Evolutionary conservation across 2,113 vertebrate species (phyloP).

Genomic region (Tympanuchus pallidicinctus): DNA sequence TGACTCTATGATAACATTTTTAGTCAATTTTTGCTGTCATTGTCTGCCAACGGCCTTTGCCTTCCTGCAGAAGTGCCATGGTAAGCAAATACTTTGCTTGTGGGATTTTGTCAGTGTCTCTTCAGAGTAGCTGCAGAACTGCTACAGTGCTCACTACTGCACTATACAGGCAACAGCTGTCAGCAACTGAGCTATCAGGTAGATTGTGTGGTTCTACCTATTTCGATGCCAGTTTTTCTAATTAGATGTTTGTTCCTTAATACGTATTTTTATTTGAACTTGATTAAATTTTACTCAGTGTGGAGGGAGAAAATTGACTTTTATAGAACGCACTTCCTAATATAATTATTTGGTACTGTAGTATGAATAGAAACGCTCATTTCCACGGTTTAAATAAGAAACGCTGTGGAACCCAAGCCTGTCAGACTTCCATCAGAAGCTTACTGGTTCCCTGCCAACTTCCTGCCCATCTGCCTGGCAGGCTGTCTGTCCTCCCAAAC

Average conservation of each 20-base stretch:
- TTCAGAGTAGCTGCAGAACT: neutral
- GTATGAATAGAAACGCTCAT: neutral
- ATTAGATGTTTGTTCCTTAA: neutral
- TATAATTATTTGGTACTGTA: neutral
- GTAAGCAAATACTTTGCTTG: neutral
- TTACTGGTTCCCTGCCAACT: constrained; percentile 9
- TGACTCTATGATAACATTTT: neutral
- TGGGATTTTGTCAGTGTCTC: neutral
- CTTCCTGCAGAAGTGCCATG: neutral
- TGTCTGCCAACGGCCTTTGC: neutral
- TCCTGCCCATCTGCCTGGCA: neutral
- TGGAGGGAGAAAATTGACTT: neutral
- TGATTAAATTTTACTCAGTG: neutral
- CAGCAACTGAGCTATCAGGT: neutral
- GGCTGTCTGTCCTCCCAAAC: neutral
- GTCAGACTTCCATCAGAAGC: constrained; percentile 15
- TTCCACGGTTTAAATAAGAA: neutral
- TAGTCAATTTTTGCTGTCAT: neutral
- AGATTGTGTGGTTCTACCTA: neutral
- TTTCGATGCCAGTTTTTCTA: neutral
- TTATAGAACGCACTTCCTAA: neutral
- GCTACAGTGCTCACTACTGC: neutral
- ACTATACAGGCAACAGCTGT: neutral
- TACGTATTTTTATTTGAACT: neutral
- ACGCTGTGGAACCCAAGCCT: neutral